Base-by-base conservation (phyloP, 2,888 invertebrate genomes). In the Leistus spinibarbis region DNA sequence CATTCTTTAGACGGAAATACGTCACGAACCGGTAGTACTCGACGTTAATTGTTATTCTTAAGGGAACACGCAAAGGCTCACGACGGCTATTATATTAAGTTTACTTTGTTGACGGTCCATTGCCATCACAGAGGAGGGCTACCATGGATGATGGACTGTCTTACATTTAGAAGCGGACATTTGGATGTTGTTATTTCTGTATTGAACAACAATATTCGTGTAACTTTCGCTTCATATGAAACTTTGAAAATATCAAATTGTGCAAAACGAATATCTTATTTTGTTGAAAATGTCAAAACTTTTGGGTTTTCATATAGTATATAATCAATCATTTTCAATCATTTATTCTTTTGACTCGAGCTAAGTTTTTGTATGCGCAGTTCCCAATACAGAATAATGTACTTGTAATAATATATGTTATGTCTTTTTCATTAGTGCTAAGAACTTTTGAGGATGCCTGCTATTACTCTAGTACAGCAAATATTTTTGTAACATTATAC, bases 31-130 rank as follows among this genome's bases (percentile, higher is more conserved):
- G 67, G 67, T 57, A 67, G 73, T 73, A 67, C 67, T 73, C 65
- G 60, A 75, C 63, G 75, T 75, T 75, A 75, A 75, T 75, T 74
- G 74, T 74, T 74, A 74, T 74, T 74, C 74, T 74, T 74, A 23
- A 68, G 67, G 74, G 74, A 73, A 74, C 62, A 66, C 60, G 22
- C 54, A 62, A 68, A 74, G 68, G 67, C 62, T 72, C 57, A 40
- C 72, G 65, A 56, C 56, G 66, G 72, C 66, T 72, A n/a, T n/a
- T n/a, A 54, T 74, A 74, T 73, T 73, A 73, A 73, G 65, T 73
- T 73, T 73, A 73, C 66, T 73, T 73, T 73, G 66, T 73, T 66
- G 27, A 9, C 54, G 57, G 65, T 53, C 40, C 54, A 73, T 73
- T 73, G 66, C 20, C 64, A 24, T 66, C 57, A 73, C 57, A 24